Conservation (phyloP, 1,140 invertebrate genomes). For the Latrodectus geometricus region DNA sequence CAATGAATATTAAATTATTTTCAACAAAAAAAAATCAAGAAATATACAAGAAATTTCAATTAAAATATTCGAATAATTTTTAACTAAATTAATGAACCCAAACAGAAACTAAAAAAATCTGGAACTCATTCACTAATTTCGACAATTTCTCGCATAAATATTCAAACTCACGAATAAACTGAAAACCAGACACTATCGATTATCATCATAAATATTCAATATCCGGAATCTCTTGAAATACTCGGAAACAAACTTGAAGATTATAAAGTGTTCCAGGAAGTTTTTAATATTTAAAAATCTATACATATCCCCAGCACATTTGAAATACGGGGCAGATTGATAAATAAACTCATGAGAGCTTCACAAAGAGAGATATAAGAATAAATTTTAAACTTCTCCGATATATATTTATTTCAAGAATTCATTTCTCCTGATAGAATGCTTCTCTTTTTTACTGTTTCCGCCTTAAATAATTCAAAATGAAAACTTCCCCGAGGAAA, state of each 20-base stretch:
- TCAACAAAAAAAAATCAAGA: too few species aligned
- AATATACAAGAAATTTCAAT: too few species aligned
- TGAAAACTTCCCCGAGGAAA: constrained; percentile 20
- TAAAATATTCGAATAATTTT: too few species aligned
- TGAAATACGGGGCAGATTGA: constrained; percentile 20
- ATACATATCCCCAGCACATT: not conserved
- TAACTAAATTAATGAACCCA: too few species aligned
- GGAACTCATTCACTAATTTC: too few species aligned
- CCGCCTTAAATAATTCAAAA: constrained; percentile 42
- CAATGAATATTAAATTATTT: too few species aligned
- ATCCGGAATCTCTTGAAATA: not conserved
- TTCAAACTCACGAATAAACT: too few species aligned
- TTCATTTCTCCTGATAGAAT: constrained; percentile 24
- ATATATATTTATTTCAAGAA: constrained; percentile 18
- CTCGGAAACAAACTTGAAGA: not conserved
- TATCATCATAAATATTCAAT: not conserved
- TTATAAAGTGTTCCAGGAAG: not conserved
- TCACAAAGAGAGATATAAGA: not conserved
- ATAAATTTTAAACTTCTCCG: constrained; percentile 27
- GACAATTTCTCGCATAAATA: too few species aligned
- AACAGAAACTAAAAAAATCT: too few species aligned
- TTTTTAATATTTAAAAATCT: constrained; percentile 19
- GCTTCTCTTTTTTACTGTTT: constrained; percentile 7
- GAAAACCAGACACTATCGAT: not conserved
- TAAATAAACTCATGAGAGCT: constrained; percentile 13